Percentiles rank a stretch among this genome's conserved stretches.
Evolutionary conservation across 2,113 vertebrate species (phyloP).

Genomic region (Scartelaos histophorus): DNA sequence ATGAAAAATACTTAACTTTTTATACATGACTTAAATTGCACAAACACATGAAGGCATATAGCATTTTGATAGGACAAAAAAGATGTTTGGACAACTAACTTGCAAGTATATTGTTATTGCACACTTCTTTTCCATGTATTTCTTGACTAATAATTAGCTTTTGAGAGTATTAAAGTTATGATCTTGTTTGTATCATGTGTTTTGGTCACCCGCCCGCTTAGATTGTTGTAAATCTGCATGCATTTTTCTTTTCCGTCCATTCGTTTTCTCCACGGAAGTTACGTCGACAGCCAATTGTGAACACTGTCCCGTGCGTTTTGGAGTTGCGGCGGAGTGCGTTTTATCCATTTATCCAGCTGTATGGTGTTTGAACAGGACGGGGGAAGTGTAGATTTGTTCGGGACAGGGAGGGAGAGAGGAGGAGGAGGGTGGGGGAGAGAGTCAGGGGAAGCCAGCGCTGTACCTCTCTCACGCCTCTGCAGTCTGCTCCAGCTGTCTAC

Average conservation of each 20-base stretch:
- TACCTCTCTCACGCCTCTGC: conserved; percentile 74
- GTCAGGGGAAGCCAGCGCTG: conserved; percentile 49
- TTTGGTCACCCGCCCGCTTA: neutral
- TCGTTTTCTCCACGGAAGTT: conserved; percentile 53
- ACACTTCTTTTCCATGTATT: too few species aligned
- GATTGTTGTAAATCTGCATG: neutral
- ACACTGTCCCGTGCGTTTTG: neutral
- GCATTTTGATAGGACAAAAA: neutral
- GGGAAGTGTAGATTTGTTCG: conserved; percentile 44
- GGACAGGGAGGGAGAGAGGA: conserved; percentile 11
- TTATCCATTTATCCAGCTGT: conserved; percentile 73
- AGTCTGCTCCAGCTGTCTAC: conserved; percentile 65
- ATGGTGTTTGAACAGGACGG: conserved; percentile 65
- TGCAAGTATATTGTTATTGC: too few species aligned
- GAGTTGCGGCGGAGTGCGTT: conserved; percentile 72
- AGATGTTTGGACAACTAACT: neutral
- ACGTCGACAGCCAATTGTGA: neutral
- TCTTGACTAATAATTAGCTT: neutral
- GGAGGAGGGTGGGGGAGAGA: conserved; percentile 7
- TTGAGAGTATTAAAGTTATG: neutral
- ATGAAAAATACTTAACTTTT: neutral
- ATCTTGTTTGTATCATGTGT: neutral
- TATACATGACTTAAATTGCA: neutral
- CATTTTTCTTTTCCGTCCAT: neutral
- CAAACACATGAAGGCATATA: neutral